Percentiles rank a stretch among this genome's conserved stretches.
These are phyloP conservation scores for Caenorhabditis latens DNA, from an alignment of 1,140 invertebrate species.

Conservation along the genomic window DNA sequence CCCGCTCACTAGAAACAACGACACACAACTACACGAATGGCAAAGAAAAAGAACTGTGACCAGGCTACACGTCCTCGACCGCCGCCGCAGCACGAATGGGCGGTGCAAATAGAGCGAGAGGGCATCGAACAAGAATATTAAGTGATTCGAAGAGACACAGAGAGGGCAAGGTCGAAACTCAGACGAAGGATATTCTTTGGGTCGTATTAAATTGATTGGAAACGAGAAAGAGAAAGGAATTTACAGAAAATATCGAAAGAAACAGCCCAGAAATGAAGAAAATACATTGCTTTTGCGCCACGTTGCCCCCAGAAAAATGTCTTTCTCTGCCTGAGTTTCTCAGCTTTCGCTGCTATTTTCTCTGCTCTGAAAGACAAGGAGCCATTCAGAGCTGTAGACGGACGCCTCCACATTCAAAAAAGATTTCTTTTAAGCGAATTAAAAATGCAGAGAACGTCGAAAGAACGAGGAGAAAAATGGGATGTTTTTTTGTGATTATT, in stretches of 20 bases:
- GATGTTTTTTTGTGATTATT: slow-evolving; percentile 39
- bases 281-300: not conserved
- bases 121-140: slow-evolving; percentile 11
- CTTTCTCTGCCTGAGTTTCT: not conserved
- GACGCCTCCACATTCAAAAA: not conserved
- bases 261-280: not conserved
- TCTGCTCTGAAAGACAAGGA: not conserved
- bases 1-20: not conserved
- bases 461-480: slow-evolving; percentile 42
- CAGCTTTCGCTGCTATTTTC: not conserved
- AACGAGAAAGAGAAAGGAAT: slow-evolving; percentile 3
- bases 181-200: slow-evolving; percentile 27
- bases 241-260: not conserved
- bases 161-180: slow-evolving; percentile 52
- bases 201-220: slow-evolving; percentile 27
- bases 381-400: not conserved
- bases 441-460: slow-evolving; percentile 42
- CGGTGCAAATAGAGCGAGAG: slow-evolving; percentile 47
- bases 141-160: slow-evolving; percentile 20
- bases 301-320: not conserved
- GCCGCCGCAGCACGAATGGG: slow-evolving; percentile 22
- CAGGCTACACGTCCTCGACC: slow-evolving; percentile 41
- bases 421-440: not conserved
- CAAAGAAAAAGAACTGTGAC: slow-evolving; percentile 28
- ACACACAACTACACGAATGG: not conserved